Evolutionary conservation across 2,113 vertebrate genomes (phyloP).

Genomic region (Stomatorhinus ivindoensis): DNA sequence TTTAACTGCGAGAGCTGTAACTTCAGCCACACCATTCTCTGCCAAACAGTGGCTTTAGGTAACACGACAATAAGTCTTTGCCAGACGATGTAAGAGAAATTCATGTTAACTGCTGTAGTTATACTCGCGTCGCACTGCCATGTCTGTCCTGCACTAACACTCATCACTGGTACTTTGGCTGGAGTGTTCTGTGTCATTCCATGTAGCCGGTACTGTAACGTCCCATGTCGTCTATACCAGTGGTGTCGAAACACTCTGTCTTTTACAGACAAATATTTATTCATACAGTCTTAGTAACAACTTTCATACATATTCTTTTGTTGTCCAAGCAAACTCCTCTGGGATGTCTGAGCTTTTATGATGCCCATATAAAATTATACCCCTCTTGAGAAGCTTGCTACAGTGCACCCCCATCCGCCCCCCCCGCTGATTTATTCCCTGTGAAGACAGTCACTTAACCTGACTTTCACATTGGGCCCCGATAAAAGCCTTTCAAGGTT

Average conservation of each 20-base stretch:
- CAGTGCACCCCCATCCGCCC: constrained; percentile 26
- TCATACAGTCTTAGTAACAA: constrained; percentile 41
- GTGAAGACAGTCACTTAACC: constrained; percentile 13
- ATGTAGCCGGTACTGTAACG: background rate
- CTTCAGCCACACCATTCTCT: background rate
- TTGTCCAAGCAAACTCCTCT: constrained; percentile 45
- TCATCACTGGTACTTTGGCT: background rate
- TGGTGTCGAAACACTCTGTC: background rate
- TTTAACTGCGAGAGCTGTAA: background rate
- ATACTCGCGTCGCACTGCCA: background rate
- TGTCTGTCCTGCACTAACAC: background rate
- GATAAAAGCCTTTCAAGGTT: constrained; percentile 73
- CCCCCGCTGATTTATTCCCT: background rate
- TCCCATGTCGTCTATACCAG: background rate
- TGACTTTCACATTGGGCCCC: constrained; percentile 52
- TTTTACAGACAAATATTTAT: background rate
- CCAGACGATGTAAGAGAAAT: background rate
- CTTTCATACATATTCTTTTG: constrained; percentile 35
- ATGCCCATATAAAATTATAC: background rate
- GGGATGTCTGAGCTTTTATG: constrained; percentile 3
- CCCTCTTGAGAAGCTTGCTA: constrained; percentile 9
- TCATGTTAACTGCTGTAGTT: background rate
- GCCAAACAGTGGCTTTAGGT: background rate
- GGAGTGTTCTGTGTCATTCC: background rate
- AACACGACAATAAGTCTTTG: background rate